phyloP scores from a whole-genome alignment of 2,113 vertebrate species.

The Hippocampus mohnikei region DNA sequence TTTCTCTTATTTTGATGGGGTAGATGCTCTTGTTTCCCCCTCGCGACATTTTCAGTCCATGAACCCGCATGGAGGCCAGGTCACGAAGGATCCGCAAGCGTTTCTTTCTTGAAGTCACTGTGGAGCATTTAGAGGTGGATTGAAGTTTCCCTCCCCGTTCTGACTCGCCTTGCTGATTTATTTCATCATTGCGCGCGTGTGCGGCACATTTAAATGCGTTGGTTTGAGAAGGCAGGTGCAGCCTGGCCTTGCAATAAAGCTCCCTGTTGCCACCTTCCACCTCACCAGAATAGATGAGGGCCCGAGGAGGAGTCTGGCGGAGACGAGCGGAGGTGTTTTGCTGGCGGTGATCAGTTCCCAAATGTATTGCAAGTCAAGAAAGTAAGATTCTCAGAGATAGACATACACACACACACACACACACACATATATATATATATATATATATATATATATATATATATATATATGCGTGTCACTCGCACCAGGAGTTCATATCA shows the following conservation, averaged over 20 bases:
- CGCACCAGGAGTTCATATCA: too few species aligned
- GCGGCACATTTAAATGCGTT: slow-evolving; percentile 58
- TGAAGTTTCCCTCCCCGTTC: slow-evolving; percentile 57
- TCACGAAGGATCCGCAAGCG: slow-evolving; percentile 66
- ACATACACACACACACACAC: too few species aligned
- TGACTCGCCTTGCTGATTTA: slow-evolving; percentile 68
- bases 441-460: too few species aligned
- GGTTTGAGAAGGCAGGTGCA: slow-evolving; percentile 56
- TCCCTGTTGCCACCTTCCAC: slow-evolving; percentile 66
- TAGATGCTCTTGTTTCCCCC: slow-evolving; percentile 54
- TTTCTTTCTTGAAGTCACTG: slow-evolving; percentile 65
- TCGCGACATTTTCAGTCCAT: slow-evolving; percentile 59
- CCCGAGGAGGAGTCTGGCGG: slow-evolving; percentile 41
- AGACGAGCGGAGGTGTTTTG: slow-evolving; percentile 36
- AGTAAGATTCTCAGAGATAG: too few species aligned
- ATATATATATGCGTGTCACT: too few species aligned
- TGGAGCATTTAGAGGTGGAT: slow-evolving; percentile 55
- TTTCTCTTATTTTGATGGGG: slow-evolving; percentile 40
- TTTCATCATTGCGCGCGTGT: slow-evolving; percentile 65
- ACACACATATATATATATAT: too few species aligned
- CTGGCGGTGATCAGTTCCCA: slow-evolving; percentile 57
- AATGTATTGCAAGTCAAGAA: slow-evolving; percentile 47
- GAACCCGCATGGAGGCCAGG: slow-evolving; percentile 58
- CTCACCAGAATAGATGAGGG: slow-evolving; percentile 71
- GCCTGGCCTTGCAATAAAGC: slow-evolving; percentile 59